Evolutionary conservation across 1,140 invertebrate genomes (phyloP).

Genomic region (Ceratina japonica): DNA sequence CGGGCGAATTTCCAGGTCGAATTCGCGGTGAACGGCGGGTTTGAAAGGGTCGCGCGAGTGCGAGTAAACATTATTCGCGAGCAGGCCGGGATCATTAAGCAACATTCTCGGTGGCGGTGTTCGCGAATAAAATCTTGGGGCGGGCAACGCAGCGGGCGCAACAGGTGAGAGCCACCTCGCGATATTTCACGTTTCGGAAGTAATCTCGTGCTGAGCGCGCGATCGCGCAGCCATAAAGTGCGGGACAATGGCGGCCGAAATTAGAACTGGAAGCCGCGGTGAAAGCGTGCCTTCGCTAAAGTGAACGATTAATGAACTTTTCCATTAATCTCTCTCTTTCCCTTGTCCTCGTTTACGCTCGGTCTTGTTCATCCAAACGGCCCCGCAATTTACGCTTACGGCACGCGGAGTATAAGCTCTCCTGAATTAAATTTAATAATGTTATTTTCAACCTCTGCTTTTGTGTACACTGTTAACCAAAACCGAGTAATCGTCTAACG

Average conservation of each 20-base stretch:
- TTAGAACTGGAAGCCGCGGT: conserved; percentile 24
- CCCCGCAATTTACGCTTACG: too few relatives aligned
- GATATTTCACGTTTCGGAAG: conserved; percentile 49
- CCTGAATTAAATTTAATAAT: too few relatives aligned
- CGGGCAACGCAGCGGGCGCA: conserved; percentile 4
- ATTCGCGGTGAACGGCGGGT: background rate
- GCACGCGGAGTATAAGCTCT: too few relatives aligned
- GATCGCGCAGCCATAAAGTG: conserved; percentile 34
- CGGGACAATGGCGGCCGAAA: conserved; percentile 37
- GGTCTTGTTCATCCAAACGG: too few relatives aligned
- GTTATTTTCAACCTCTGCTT: too few relatives aligned
- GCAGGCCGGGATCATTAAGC: conserved; percentile 23
- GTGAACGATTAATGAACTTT: conserved; percentile 24
- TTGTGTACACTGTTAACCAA: too few relatives aligned
- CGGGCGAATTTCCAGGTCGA: background rate
- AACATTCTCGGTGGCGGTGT: conserved; percentile 10
- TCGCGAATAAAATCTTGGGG: conserved; percentile 41
- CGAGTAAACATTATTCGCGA: conserved; percentile 17
- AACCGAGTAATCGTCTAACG: too few relatives aligned
- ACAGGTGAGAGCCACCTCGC: conserved; percentile 41
- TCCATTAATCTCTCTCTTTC: background rate
- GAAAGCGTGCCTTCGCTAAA: conserved; percentile 10
- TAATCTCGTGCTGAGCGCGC: conserved; percentile 45
- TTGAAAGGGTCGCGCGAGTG: conserved; percentile 1
- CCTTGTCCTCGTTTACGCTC: background rate